Evolutionary conservation across 2,888 invertebrate species (phyloP).

Genomic region (Sinodicranocentrus sp.): DNA sequence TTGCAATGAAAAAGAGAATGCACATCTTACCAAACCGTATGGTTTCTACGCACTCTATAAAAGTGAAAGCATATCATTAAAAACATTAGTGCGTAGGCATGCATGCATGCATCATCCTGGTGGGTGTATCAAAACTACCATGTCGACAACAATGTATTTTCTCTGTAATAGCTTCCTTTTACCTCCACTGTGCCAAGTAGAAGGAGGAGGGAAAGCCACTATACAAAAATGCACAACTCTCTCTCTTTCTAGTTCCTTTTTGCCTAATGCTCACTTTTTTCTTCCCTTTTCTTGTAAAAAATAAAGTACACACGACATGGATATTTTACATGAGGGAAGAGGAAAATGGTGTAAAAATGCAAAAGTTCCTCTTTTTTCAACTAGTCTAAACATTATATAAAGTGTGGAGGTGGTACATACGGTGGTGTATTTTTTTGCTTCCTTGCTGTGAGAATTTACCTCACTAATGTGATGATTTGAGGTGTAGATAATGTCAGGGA

Average conservation of each 20-base stretch:
- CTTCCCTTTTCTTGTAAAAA: constrained; percentile 54
- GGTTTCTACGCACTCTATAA: neutral
- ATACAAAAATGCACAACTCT: neutral
- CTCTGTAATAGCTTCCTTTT: neutral
- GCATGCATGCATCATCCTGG: neutral
- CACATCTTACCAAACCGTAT: no score
- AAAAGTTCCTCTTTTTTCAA: neutral
- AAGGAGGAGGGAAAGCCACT: constrained; percentile 11
- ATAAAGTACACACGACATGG: constrained; percentile 39
- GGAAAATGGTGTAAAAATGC: neutral
- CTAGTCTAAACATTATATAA: neutral
- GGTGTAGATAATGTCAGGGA: constrained; percentile 75
- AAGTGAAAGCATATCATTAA: constrained; percentile 9
- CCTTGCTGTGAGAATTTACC: constrained; percentile 66
- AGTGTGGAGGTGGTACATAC: no score
- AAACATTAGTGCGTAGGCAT: constrained; percentile 12
- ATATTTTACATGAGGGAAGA: neutral
- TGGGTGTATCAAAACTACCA: neutral
- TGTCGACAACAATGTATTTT: constrained; percentile 12
- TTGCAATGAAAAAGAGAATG: no score
- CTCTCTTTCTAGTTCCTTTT: no score
- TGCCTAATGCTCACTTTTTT: no score
- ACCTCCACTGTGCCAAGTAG: constrained; percentile 34
- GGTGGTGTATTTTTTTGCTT: constrained; percentile 1
- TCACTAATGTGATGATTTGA: constrained; percentile 76